Evolutionary conservation across 2,888 invertebrate genomes (phyloP), one percentile per base, ranked within the genome.

Genomic region (Caenorhabditis sp.): DNA sequence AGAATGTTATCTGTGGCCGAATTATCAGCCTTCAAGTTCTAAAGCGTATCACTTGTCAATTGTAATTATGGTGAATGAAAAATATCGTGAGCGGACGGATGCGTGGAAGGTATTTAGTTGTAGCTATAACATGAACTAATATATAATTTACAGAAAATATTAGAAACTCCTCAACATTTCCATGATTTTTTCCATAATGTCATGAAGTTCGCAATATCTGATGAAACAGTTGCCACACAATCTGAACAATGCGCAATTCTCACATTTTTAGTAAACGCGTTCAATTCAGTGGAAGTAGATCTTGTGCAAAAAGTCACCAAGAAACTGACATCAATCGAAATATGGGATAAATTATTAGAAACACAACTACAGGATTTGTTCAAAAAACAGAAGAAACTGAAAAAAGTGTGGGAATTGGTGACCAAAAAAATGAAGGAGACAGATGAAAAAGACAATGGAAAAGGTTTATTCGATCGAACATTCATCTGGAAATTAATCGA

Each of bases 31-130:
- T 0, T 89, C 77, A 82, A 87, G 84, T 62, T 72, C 77, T 31
- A 64, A 70, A 23, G 75, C 80, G 1, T 96, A 97, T 88, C 56
- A 66, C 27, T 26, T 80, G 54, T 96, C 97, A 0, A 95, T 99
- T 78, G 93, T 95, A n/a, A 93, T 94, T 0, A 95, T 99, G 94
- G 92, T 97, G 57, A 99, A 99, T 90, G 97, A 99, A 88, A 99
- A 99, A 89, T 95, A 96, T 87, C 91, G 97, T 1, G 99, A 99
- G 89, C 91, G 97, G 63, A 95, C 97, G 10, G 94, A 94, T 73
- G 95, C 96, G 3, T 99, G 97, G 97, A 92, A 93, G 90, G 93
- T 93, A 82, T 72, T n/a, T n/a, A n/a, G n/a, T n/a, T n/a, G n/a
- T n/a, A n/a, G n/a, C n/a, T n/a, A n/a, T n/a, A n/a, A n/a, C n/a